Conservation (phyloP, 2,797 vertebrate genomes). For the Atherinosoma microstoma region DNA sequence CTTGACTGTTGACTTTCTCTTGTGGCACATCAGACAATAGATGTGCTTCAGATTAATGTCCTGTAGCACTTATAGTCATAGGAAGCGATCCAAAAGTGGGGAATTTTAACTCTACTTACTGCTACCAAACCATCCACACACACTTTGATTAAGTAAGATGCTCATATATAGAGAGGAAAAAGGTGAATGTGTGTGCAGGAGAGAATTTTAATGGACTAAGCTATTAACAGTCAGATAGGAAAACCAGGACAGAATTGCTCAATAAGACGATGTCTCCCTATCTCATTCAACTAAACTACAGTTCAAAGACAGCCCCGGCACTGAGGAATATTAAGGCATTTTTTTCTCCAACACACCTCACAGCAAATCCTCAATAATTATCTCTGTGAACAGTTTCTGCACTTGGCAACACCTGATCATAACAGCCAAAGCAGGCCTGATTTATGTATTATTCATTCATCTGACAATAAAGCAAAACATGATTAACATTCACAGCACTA, state of each 20-base stretch:
- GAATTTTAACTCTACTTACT: constrained; percentile 47
- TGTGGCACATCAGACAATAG: constrained; percentile 82
- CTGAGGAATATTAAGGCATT: constrained; percentile 4
- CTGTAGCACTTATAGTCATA: constrained; percentile 64
- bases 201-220: constrained; percentile 8
- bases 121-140: constrained; percentile 39
- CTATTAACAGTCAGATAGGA: not conserved
- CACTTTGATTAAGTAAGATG: constrained; percentile 11
- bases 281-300: constrained; percentile 7
- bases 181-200: not conserved
- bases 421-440: constrained; percentile 12
- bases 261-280: constrained; percentile 20
- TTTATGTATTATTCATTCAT: constrained; percentile 13
- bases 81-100: constrained; percentile 72
- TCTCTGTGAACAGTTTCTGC: constrained; percentile 22
- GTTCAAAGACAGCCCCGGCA: constrained; percentile 21
- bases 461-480: constrained; percentile 24
- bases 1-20: constrained; percentile 92
- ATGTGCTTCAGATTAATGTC: constrained; percentile 76
- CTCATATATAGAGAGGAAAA: constrained; percentile 13
- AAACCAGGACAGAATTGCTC: constrained; percentile 1
- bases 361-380: constrained; percentile 5
- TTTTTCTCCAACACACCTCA: constrained; percentile 24
- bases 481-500: constrained; percentile 22
- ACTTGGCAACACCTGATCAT: constrained; percentile 26